Percentiles rank a stretch among this genome's conserved stretches.
Evolutionary conservation across 2,797 vertebrate genomes (phyloP).

Genomic region (Sebastes matsubarae): DNA sequence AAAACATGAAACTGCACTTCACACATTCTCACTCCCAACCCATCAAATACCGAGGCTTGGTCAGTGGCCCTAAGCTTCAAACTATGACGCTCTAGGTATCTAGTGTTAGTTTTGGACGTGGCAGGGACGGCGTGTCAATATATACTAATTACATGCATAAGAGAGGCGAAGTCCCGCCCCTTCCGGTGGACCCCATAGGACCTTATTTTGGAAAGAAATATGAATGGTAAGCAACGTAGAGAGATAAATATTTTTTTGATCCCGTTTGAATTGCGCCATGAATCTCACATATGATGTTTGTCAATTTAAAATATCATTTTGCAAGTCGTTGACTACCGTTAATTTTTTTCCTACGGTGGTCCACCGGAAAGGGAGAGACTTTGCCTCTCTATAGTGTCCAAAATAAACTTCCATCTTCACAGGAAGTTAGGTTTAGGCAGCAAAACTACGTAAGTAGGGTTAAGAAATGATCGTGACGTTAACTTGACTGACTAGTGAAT

Average conservation of each 20-base stretch:
- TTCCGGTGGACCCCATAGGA: too few relatives aligned
- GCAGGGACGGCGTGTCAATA: background rate
- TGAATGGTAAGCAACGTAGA: fast-evolving
- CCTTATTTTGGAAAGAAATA: too few relatives aligned
- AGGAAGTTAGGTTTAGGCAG: background rate
- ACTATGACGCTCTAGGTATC: background rate
- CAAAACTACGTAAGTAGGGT: background rate
- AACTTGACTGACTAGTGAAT: background rate
- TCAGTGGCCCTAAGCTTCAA: background rate
- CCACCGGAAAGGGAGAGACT: too few relatives aligned
- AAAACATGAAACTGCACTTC: background rate
- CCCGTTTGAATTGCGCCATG: too few relatives aligned
- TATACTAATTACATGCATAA: background rate
- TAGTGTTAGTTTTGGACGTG: background rate
- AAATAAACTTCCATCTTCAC: background rate
- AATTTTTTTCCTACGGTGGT: too few relatives aligned
- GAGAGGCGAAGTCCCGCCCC: background rate
- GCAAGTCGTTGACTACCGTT: too few relatives aligned
- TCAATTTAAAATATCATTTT: too few relatives aligned
- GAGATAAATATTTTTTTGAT: too few relatives aligned
- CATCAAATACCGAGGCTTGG: background rate
- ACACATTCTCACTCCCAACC: background rate
- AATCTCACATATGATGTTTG: too few relatives aligned
- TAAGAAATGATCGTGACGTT: too few relatives aligned
- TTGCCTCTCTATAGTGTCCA: background rate